Conservation (phyloP, 2,797 vertebrate species). For the Borostomias antarcticus region DNA sequence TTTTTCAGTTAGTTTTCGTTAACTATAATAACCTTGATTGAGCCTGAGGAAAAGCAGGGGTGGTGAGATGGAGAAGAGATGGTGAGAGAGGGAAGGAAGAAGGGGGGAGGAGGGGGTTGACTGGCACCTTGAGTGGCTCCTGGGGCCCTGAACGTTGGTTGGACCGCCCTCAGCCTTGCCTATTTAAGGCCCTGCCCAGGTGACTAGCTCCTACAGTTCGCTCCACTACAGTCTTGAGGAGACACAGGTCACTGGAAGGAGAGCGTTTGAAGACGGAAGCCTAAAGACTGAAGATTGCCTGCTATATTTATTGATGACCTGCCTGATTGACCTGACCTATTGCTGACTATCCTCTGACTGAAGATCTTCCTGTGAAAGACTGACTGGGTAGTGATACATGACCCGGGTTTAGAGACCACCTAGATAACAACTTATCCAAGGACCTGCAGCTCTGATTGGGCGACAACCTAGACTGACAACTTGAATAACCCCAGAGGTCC, state of each 20-base stretch:
- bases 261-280: not conserved
- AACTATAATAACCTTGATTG: not conserved
- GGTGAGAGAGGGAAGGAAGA: conserved; percentile 3
- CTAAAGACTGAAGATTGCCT: not conserved
- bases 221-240: not conserved
- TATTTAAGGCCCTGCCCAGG: conserved; percentile 10
- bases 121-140: conserved; percentile 31
- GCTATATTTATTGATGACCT: not conserved
- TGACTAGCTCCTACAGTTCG: not conserved
- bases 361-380: not conserved
- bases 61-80: not conserved
- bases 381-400: not conserved
- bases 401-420: not conserved
- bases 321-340: not conserved
- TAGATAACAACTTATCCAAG: not conserved
- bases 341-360: not conserved
- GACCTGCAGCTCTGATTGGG: not conserved
- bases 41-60: not conserved
- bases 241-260: not conserved
- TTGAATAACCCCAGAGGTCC: not conserved
- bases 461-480: not conserved
- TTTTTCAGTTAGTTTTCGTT: no score
- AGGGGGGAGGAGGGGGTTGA: not conserved
- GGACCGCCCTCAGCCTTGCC: conserved; percentile 12
- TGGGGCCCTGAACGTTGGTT: conserved; percentile 33